phyloP scores from a whole-genome alignment of 2,797 vertebrate species.

The Orestias chungarensis region DNA sequence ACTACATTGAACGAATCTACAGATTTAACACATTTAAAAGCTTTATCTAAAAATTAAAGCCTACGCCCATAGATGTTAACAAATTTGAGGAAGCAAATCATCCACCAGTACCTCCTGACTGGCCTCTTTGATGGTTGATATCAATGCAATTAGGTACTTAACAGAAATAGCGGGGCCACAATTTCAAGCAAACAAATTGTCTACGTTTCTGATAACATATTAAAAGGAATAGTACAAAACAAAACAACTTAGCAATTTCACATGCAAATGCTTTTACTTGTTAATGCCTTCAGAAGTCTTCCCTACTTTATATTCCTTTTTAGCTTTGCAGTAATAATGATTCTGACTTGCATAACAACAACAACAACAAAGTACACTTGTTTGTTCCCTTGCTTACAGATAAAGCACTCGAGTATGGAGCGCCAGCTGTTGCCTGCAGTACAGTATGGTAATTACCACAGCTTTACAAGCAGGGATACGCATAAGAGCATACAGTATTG shows the following conservation, averaged over 20 bases:
- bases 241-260: constrained; percentile 29
- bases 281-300: constrained; percentile 36
- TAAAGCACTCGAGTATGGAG: constrained; percentile 62
- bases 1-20: background rate
- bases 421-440: constrained; percentile 70
- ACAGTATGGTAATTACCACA: constrained; percentile 67
- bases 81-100: background rate
- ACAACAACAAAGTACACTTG: constrained; percentile 63
- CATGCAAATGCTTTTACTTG: constrained; percentile 38
- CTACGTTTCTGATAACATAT: constrained; percentile 11
- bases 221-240: constrained; percentile 28
- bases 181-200: constrained; percentile 21
- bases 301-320: constrained; percentile 51
- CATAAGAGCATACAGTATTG: constrained; percentile 40
- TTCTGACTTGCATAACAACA: constrained; percentile 68
- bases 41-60: background rate
- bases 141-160: constrained; percentile 20
- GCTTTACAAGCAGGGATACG: constrained; percentile 52
- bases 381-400: constrained; percentile 64
- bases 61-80: background rate
- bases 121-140: constrained; percentile 8
- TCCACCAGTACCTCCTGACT: constrained; percentile 1
- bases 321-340: constrained; percentile 65
- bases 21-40: background rate
- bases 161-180: constrained; percentile 16